A percentile compares a stretch with the other conserved stretches of the same genome.
Evolutionary conservation across 2,113 vertebrate genomes (phyloP).

Genomic region (Ochotona curzoniae): DNA sequence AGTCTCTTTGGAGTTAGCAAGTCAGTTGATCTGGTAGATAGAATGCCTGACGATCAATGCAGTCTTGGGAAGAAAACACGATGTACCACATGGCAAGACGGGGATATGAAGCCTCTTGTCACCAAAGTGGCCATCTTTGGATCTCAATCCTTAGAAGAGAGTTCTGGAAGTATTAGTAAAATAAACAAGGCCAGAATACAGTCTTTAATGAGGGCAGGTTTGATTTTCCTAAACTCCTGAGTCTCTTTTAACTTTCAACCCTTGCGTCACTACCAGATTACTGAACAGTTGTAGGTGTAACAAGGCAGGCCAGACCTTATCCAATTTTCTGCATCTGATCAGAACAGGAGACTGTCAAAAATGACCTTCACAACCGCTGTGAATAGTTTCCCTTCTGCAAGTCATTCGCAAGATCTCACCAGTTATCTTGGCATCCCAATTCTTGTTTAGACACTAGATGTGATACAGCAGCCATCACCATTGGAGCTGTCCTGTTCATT

Average conservation of each 20-base stretch:
- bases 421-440: conserved; percentile 86
- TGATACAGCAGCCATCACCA: too few species aligned
- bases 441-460: too few species aligned
- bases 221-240: conserved; percentile 90
- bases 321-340: conserved; percentile 97
- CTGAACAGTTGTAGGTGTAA: conserved; percentile 96
- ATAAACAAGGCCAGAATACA: conserved; percentile 30
- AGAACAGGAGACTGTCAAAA: conserved; percentile 95
- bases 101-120: conserved; percentile 68
- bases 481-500: too few species aligned
- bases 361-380: conserved; percentile 94
- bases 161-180: conserved; percentile 62
- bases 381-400: conserved; percentile 93
- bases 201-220: conserved; percentile 85
- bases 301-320: conserved; percentile 94
- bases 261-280: conserved; percentile 97
- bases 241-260: conserved; percentile 95
- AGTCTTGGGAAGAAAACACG: conserved; percentile 74
- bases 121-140: conserved; percentile 85
- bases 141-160: conserved; percentile 77
- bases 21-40: conserved; percentile 79
- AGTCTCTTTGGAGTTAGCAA: conserved; percentile 64
- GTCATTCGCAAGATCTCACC: conserved; percentile 95
- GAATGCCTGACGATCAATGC: conserved; percentile 68
- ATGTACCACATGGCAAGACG: conserved; percentile 83